phyloP scores from a whole-genome alignment of 2,797 vertebrate species.

The Dallia pectoralis region DNA sequence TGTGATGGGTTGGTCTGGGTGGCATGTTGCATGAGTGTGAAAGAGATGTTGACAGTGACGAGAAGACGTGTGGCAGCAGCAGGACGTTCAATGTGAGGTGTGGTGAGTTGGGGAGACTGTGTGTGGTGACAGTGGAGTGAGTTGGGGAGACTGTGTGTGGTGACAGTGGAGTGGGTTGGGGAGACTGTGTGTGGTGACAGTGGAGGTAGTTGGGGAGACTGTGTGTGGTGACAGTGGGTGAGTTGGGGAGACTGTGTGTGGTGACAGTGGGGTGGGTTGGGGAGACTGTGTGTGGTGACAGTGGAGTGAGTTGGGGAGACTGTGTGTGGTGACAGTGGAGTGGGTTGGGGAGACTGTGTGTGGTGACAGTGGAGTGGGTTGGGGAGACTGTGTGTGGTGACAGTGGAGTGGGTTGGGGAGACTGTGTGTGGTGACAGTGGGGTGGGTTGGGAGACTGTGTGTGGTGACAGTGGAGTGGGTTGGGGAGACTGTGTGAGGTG shows the following conservation, averaged over 20 bases:
- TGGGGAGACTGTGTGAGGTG: too few relatives aligned
- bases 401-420: slow-evolving; percentile 1
- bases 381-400: neutral
- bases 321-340: too few relatives aligned
- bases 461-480: slow-evolving; percentile 4
- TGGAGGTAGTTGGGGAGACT: neutral
- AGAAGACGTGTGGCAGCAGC: slow-evolving; percentile 61
- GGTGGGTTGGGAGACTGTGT: slow-evolving; percentile 33
- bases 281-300: neutral
- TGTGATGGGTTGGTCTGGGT: slow-evolving; percentile 52
- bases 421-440: too few relatives aligned
- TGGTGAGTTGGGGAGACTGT: slow-evolving; percentile 31
- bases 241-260: too few relatives aligned
- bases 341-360: neutral
- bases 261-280: neutral
- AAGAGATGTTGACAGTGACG: slow-evolving; percentile 68
- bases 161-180: neutral
- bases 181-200: too few relatives aligned
- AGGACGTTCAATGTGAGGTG: slow-evolving; percentile 50
- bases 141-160: too few relatives aligned
- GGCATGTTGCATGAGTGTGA: slow-evolving; percentile 53
- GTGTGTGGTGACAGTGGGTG: too few relatives aligned
- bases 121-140: slow-evolving; percentile 10
- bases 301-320: too few relatives aligned
- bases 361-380: too few relatives aligned